Evolutionary conservation across 2,113 vertebrate species (phyloP), one percentile per base, ranked within the genome.

Genomic region (Jacana jacana): DNA sequence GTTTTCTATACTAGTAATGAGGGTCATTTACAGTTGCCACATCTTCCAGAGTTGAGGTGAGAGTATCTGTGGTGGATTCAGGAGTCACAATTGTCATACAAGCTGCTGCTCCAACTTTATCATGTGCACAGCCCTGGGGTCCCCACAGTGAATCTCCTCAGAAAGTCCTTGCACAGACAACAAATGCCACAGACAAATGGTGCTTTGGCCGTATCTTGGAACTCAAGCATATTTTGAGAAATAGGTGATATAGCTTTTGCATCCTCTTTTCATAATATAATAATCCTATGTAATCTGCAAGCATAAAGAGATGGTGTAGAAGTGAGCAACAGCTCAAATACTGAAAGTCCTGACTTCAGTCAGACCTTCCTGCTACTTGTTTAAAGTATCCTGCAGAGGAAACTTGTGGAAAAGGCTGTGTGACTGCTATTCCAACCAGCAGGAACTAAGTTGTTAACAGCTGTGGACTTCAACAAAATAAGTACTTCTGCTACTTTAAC

Each of bases 21-120:
- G 9, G 31, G 9, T 81, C 10, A 28, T 80, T 71, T 68, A 44
- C 8, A 20, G 17, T 13, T 51, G 7, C 48, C 33, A 11, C 5
- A 0, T 58, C 37, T 73, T 65, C 37, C 0, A 31, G 24, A 51
- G 17, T 1, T 64, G 18, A 9, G 2, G 3, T 71, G 23, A 78
- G 31, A 78, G 3, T 4, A 1, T 55, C 33, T 48, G 0, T 20
- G 17, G 17, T 63, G 4, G 24, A 44, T 70, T 81, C 72, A 52
- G 33, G 9, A 51, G 15, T 11, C 63, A 20, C 13, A 31, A 13
- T 31, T 58, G 8, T 31, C 57, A 33, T 6, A 42, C 3, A 11
- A 27, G 4, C 18, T 49, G 10, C 37, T 70, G 18, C 1, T 17
- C 16, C 40, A 77, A 11, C 13, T 54, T 14, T 18, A 52, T 80